These are phyloP conservation scores for Criorhina ranunculi DNA, from an alignment of 2,888 invertebrate species.

Conservation along the genomic window DNA sequence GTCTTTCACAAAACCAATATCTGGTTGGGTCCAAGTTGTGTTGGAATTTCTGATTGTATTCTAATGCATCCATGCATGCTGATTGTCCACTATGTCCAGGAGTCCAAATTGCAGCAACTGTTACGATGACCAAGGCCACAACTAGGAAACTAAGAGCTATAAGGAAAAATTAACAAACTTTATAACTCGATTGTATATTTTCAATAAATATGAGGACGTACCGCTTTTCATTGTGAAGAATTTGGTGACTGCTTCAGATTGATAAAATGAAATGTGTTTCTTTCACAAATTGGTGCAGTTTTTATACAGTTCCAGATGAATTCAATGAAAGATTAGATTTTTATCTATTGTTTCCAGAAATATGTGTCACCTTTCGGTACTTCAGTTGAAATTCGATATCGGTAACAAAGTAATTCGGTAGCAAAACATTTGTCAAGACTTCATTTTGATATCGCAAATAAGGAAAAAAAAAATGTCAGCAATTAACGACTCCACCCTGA, in stretches of 20 bases:
- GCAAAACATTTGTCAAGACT: background rate
- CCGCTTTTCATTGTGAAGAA: conserved; percentile 75
- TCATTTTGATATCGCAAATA: too few species aligned
- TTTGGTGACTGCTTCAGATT: conserved; percentile 9
- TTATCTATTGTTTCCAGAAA: conserved; percentile 14
- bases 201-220: conserved; percentile 31
- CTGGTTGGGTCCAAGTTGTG: conserved; percentile 82
- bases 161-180: background rate
- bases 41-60: conserved; percentile 80
- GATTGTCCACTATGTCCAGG: conserved; percentile 81
- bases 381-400: conserved; percentile 5
- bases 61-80: conserved; percentile 80
- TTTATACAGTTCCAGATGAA: conserved; percentile 40
- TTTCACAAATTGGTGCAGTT: background rate
- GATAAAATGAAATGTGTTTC: background rate
- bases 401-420: conserved; percentile 28
- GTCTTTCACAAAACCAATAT: conserved; percentile 81
- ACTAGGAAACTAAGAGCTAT: conserved; percentile 31
- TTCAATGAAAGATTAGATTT: background rate
- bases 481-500: too few species aligned
- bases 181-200: background rate
- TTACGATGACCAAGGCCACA: conserved; percentile 21
- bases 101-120: conserved; percentile 70
- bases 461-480: too few species aligned
- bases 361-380: conserved; percentile 6